phyloP scores from a whole-genome alignment of 1,140 invertebrate genomes.

The Nasonia longicornis region DNA sequence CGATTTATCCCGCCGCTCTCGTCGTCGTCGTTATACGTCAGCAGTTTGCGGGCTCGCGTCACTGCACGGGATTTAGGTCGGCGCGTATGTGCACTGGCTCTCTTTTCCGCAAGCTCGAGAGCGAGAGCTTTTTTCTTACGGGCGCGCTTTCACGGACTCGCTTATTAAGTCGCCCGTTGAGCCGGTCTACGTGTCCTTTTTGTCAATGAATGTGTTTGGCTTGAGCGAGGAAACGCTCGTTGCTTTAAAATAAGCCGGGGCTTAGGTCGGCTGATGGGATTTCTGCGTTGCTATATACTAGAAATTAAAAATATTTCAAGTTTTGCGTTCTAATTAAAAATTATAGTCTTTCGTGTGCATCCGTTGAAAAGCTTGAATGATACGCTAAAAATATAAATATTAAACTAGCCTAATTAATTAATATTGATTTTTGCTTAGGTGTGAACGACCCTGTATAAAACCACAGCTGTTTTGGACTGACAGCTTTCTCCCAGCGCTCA shows the following conservation, averaged over 20 bases:
- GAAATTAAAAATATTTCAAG: no score
- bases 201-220: background rate
- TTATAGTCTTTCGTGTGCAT: no score
- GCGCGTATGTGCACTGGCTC: slow-evolving; percentile 2
- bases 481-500: no score
- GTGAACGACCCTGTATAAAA: no score
- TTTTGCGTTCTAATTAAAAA: no score
- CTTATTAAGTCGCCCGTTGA: slow-evolving; percentile 14
- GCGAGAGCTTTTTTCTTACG: background rate
- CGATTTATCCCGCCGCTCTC: slow-evolving; percentile 29
- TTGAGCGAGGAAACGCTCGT: background rate
- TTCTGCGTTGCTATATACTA: background rate
- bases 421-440: no score
- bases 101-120: slow-evolving; percentile 16
- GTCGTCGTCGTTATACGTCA: background rate
- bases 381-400: no score
- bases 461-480: no score
- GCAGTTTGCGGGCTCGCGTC: slow-evolving; percentile 7
- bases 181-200: background rate
- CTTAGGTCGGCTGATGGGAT: no score
- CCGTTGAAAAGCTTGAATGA: no score
- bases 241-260: background rate
- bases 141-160: background rate
- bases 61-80: slow-evolving; percentile 17
- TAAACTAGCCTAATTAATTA: no score